These are phyloP conservation scores for Nothobranchius kuhntae DNA, from an alignment of 2,113 vertebrate species.

Conservation along the genomic window DNA sequence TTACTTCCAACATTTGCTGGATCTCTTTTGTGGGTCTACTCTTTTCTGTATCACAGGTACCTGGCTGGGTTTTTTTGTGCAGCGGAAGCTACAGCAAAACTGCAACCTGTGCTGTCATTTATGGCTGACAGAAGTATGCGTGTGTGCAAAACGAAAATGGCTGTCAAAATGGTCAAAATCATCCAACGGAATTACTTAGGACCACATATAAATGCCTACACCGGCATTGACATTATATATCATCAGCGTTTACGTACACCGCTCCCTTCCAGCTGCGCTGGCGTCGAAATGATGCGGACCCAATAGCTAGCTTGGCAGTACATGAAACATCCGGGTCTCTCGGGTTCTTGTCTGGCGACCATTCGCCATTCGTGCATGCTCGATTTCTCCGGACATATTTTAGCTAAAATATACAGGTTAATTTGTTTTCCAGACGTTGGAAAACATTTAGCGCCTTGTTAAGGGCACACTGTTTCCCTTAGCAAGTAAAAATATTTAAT, in stretches of 20 bases:
- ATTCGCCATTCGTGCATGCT: constrained; percentile 83
- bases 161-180: background rate
- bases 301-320: constrained; percentile 16
- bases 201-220: too few relatives aligned
- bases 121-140: background rate
- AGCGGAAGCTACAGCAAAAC: background rate
- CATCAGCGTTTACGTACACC: too few relatives aligned
- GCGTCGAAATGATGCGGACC: background rate
- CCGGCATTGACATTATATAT: too few relatives aligned
- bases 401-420: constrained; percentile 33
- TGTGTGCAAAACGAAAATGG: too few relatives aligned
- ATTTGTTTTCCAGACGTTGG: constrained; percentile 64
- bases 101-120: background rate
- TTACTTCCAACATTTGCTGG: too few relatives aligned
- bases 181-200: too few relatives aligned
- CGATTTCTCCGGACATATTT: constrained; percentile 22
- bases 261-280: background rate
- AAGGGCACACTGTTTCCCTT: constrained; percentile 52
- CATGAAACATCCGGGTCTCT: constrained; percentile 81
- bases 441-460: constrained; percentile 59
- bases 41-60: too few relatives aligned
- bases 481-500: constrained; percentile 29
- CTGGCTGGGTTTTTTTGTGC: background rate
- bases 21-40: too few relatives aligned
- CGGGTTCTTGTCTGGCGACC: constrained; percentile 81